A percentile compares a stretch with the other conserved stretches of the same genome.
Conservation (phyloP, 1,140 invertebrate species). For the Rhagoletis pomonella region DNA sequence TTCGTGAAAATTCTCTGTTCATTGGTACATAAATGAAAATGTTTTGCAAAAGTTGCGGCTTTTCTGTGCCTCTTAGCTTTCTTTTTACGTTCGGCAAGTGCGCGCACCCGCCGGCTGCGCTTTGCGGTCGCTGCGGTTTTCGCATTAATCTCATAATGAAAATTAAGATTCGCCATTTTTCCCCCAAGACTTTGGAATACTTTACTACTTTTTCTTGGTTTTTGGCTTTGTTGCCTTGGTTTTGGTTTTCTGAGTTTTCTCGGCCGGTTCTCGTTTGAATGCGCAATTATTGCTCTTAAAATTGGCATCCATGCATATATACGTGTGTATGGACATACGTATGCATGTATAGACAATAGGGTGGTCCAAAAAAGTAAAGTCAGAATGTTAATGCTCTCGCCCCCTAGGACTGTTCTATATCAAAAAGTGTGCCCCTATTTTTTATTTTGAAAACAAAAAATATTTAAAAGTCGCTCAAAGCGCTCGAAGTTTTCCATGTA, state of each 20-base stretch:
- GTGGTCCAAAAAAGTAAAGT: constrained; percentile 1
- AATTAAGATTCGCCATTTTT: constrained; percentile 42
- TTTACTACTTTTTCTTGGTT: neutral
- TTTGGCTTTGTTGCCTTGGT: neutral
- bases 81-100: neutral
- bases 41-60: neutral
- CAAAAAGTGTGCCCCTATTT: too few species aligned
- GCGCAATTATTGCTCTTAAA: neutral
- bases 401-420: too few species aligned
- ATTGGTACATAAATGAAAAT: neutral
- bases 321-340: neutral
- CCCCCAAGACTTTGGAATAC: neutral
- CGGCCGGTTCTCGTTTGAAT: neutral
- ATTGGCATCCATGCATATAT: neutral
- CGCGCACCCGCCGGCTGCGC: neutral
- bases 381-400: too few species aligned
- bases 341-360: too few species aligned
- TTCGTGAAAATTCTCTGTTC: constrained; percentile 26
- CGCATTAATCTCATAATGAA: constrained; percentile 52
- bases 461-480: too few species aligned
- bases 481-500: too few species aligned
- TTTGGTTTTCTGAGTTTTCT: neutral
- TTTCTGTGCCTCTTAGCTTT: neutral
- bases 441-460: too few species aligned
- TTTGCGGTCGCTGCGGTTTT: constrained; percentile 32